Evolutionary conservation across 2,797 vertebrate genomes (phyloP).

Genomic region (Buphagus erythrorhynchus): DNA sequence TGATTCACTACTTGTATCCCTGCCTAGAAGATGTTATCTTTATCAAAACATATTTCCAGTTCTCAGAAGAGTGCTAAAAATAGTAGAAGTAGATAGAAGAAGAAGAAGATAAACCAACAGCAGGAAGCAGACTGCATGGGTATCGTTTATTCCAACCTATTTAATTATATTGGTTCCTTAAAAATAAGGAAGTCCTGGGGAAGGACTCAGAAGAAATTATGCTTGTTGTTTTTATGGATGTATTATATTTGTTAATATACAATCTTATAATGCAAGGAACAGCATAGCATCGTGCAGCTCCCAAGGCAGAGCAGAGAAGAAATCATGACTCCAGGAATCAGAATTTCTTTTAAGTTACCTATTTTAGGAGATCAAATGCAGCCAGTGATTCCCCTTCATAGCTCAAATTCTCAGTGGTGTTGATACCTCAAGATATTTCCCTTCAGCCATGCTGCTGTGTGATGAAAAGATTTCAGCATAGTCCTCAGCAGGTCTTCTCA

Average conservation of each 20-base stretch:
- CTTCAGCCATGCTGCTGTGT: background rate
- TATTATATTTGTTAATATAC: background rate
- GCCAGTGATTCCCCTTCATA: background rate
- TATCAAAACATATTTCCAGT: slow-evolving; percentile 22
- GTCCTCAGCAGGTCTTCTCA: background rate
- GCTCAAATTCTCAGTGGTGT: background rate
- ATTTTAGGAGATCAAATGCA: background rate
- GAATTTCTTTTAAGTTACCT: background rate
- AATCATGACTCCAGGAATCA: background rate
- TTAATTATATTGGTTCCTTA: background rate
- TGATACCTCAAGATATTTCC: background rate
- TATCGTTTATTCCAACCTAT: background rate
- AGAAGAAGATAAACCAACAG: background rate
- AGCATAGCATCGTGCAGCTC: background rate
- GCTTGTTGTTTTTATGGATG: background rate
- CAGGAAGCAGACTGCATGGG: background rate
- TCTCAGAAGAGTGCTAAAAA: slow-evolving; percentile 24
- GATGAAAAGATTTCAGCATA: background rate
- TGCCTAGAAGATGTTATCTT: background rate
- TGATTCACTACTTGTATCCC: background rate
- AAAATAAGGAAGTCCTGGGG: background rate
- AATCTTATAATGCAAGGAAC: background rate
- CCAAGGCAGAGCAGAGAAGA: background rate
- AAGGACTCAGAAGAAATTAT: background rate
- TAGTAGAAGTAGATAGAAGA: background rate